phyloP scores from a whole-genome alignment of 2,797 vertebrate species.

The Lacerta agilis region DNA sequence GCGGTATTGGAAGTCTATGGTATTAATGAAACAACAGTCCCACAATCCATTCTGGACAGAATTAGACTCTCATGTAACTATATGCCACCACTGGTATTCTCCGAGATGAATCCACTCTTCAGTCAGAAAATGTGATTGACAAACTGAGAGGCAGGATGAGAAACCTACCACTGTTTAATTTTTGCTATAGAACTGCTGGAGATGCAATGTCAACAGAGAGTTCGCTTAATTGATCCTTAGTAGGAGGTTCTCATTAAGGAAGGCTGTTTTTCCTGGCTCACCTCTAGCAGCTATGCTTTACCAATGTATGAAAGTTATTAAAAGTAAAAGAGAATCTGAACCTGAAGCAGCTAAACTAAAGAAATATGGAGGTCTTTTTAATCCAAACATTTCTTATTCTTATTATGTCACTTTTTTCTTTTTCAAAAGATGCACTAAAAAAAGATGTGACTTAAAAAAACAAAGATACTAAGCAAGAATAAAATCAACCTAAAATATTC shows the following conservation, averaged over 20 bases:
- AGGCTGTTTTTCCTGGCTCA: constrained; percentile 63
- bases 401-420: too few species aligned
- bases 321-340: constrained; percentile 56
- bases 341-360: not conserved
- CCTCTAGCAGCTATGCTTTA: constrained; percentile 60
- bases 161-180: constrained; percentile 45
- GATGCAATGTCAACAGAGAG: constrained; percentile 32
- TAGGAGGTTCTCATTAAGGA: constrained; percentile 70
- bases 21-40: constrained; percentile 22
- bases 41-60: not conserved
- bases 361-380: constrained; percentile 58
- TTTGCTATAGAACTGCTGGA: constrained; percentile 6
- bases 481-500: too few species aligned
- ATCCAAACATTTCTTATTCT: constrained; percentile 45
- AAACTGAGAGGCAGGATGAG: constrained; percentile 50
- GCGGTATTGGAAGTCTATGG: constrained; percentile 22
- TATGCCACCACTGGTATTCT: constrained; percentile 31
- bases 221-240: constrained; percentile 38
- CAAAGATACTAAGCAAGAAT: too few species aligned
- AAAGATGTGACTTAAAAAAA: too few species aligned
- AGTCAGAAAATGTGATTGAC: constrained; percentile 52
- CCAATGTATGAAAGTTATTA: constrained; percentile 45
- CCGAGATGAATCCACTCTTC: constrained; percentile 53
- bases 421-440: too few species aligned
- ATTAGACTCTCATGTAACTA: constrained; percentile 24